These are phyloP conservation scores for Alces alces DNA, from an alignment of 2,113 vertebrate species.

Conservation along the genomic window DNA sequence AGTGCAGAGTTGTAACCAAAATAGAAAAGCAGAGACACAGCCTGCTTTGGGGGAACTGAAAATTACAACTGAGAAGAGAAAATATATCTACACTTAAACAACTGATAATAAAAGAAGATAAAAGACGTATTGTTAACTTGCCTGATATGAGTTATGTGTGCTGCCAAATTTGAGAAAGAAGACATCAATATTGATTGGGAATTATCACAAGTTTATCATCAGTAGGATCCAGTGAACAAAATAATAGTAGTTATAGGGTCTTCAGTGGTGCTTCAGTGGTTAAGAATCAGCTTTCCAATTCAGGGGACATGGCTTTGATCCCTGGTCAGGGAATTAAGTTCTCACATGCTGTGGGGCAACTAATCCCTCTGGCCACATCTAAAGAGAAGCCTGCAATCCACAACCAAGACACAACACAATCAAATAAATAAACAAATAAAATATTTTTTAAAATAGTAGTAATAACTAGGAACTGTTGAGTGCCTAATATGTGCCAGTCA, in stretches of 20 bases:
- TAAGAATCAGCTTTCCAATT: not conserved
- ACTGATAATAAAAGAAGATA: not conserved
- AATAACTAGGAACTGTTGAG: not conserved
- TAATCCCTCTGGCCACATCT: not conserved
- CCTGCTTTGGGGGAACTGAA: not conserved
- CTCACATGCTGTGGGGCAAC: not conserved
- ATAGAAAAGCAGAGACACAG: rapidly evolving
- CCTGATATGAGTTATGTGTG: rapidly evolving
- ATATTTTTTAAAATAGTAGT: not conserved
- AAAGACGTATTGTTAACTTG: rapidly evolving
- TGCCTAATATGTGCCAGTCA: rapidly evolving
- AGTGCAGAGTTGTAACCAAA: not conserved
- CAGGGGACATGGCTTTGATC: not conserved
- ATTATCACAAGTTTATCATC: not conserved
- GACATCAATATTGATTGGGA: rapidly evolving
- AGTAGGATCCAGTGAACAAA: not conserved
- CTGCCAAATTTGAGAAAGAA: not conserved
- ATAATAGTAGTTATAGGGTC: not conserved
- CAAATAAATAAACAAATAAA: not conserved
- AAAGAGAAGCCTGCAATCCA: not conserved
- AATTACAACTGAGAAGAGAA: not conserved
- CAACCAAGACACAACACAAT: not conserved
- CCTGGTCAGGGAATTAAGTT: not conserved
- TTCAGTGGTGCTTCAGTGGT: not conserved
- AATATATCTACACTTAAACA: not conserved